phyloP scores from a whole-genome alignment of 2,113 vertebrate genomes.

The Mohoua ochrocephala region DNA sequence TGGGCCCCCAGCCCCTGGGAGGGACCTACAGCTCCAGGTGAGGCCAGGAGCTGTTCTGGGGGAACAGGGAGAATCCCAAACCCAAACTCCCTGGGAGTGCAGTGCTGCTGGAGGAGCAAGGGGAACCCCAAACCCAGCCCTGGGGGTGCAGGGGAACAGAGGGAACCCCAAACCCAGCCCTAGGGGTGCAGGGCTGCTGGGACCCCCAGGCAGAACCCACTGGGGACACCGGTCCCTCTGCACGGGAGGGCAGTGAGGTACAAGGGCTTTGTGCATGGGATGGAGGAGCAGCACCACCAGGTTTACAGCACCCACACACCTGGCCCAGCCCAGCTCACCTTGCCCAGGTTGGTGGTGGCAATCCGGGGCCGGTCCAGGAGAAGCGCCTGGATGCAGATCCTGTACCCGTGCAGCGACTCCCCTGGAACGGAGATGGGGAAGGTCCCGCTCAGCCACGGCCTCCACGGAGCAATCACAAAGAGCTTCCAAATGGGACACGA shows the following conservation, averaged over 20 bases:
- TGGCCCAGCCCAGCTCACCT: slow-evolving; percentile 69
- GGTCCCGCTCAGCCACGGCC: background rate
- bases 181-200: background rate
- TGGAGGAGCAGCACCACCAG: background rate
- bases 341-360: slow-evolving; percentile 80
- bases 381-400: slow-evolving; percentile 92
- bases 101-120: background rate
- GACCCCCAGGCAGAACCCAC: background rate
- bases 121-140: background rate
- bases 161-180: background rate
- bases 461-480: background rate
- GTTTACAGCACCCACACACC: rapidly evolving
- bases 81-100: background rate
- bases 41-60: background rate
- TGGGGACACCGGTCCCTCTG: background rate
- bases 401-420: slow-evolving; percentile 89
- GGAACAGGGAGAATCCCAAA: background rate
- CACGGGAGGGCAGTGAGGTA: too few species aligned
- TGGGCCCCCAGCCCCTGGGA: rapidly evolving
- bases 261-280: rapidly evolving
- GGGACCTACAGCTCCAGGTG: background rate
- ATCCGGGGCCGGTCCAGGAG: slow-evolving; percentile 86
- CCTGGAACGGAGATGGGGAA: slow-evolving; percentile 40
- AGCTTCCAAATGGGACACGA: background rate
- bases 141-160: background rate